Evolutionary conservation across 2,888 invertebrate genomes (phyloP).

Genomic region (Eulithis testata): DNA sequence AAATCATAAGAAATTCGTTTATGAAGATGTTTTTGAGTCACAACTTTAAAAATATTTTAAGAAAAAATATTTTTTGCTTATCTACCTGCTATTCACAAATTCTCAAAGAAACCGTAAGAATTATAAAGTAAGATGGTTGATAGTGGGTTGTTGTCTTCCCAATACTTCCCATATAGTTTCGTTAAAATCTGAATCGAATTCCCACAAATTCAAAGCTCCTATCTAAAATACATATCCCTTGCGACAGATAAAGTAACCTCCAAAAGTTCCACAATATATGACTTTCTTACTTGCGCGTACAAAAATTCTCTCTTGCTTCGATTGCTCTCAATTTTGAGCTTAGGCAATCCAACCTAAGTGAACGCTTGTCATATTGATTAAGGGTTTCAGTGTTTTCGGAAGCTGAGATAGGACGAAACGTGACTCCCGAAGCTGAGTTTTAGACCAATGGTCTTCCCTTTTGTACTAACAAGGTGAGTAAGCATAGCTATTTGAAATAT

Average conservation of each 20-base stretch:
- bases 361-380: slow-evolving; percentile 75
- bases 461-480: slow-evolving; percentile 54
- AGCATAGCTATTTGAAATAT: neutral
- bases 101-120: neutral
- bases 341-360: slow-evolving; percentile 70
- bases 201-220: slow-evolving; percentile 22
- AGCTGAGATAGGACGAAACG: slow-evolving; percentile 72
- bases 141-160: slow-evolving; percentile 8
- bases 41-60: neutral
- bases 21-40: neutral
- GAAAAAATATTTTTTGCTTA: too few species aligned
- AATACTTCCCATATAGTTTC: slow-evolving; percentile 21
- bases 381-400: slow-evolving; percentile 73
- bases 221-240: slow-evolving; percentile 26
- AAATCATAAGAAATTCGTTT: slow-evolving; percentile 34
- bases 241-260: slow-evolving; percentile 33
- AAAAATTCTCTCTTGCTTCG: slow-evolving; percentile 39
- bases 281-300: slow-evolving; percentile 32
- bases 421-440: slow-evolving; percentile 60
- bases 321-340: slow-evolving; percentile 59
- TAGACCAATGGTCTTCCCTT: slow-evolving; percentile 64
- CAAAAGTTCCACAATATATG: slow-evolving; percentile 35
- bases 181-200: slow-evolving; percentile 22
- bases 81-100: too few species aligned
- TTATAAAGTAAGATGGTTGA: neutral